Conservation (phyloP, 2,888 invertebrate species). For the Pandemis cinnamomeana region DNA sequence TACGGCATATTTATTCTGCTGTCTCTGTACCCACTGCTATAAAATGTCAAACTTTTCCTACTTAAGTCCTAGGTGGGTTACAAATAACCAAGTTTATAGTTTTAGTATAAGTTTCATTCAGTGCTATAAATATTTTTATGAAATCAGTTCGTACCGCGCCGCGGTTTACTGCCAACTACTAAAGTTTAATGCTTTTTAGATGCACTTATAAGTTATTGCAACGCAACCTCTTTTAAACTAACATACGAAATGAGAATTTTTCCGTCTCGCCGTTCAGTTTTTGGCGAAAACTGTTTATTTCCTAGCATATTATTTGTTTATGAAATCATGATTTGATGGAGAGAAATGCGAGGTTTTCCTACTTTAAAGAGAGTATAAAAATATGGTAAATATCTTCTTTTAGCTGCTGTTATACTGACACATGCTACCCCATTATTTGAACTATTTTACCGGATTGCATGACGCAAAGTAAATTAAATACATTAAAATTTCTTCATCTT, state of each 20-base stretch:
- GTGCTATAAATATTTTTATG: conserved; percentile 28
- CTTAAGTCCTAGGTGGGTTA: conserved; percentile 12
- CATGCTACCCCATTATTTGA: no score
- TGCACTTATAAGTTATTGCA: conserved; percentile 19
- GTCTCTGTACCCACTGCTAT: conserved; percentile 8
- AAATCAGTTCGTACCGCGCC: conserved; percentile 25
- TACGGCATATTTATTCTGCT: not conserved
- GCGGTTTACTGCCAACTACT: conserved; percentile 16
- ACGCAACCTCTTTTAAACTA: conserved; percentile 2
- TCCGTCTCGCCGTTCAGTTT: not conserved
- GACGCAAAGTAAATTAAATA: no score
- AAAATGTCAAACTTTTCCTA: conserved; percentile 26
- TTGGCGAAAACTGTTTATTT: not conserved
- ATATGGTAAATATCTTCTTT: no score
- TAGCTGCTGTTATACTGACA: no score
- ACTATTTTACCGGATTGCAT: no score
- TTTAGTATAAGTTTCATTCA: conserved; percentile 11
- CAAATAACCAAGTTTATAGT: conserved; percentile 16
- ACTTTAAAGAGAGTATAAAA: no score
- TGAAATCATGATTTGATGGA: not conserved
- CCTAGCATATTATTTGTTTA: not conserved
- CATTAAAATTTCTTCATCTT: no score
- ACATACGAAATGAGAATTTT: not conserved
- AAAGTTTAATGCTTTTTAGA: conserved; percentile 29
- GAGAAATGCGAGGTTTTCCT: no score